These are phyloP conservation scores for Alcedo quadribrachys DNA, from an alignment of 2,797 vertebrate species.

Conservation along the genomic window DNA sequence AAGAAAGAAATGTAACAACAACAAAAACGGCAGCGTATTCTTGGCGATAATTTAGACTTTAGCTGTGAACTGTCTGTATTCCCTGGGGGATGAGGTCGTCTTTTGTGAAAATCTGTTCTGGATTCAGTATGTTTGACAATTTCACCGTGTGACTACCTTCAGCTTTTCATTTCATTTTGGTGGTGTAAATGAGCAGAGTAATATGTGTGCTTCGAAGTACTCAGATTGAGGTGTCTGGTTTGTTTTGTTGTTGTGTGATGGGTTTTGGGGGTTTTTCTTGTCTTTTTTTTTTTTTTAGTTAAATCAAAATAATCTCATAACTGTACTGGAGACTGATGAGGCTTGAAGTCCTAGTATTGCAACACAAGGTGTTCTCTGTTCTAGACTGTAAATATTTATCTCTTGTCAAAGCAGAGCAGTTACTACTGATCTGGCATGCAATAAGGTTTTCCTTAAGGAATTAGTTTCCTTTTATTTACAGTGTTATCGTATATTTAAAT, in stretches of 20 bases:
- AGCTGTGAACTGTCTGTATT: slow-evolving; percentile 40
- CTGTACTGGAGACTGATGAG: not conserved
- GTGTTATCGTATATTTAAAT: slow-evolving; percentile 1
- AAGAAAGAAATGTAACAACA: not conserved
- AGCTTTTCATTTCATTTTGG: not conserved
- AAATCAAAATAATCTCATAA: slow-evolving; percentile 7
- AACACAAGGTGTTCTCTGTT: slow-evolving; percentile 58
- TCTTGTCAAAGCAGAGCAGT: slow-evolving; percentile 17
- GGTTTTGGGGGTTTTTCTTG: not conserved
- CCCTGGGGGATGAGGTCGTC: slow-evolving; percentile 39
- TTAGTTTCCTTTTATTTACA: slow-evolving; percentile 30
- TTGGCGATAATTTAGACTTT: slow-evolving; percentile 46
- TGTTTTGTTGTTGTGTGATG: too few relatives aligned
- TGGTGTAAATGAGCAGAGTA: slow-evolving; percentile 1
- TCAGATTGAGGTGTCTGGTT: not conserved
- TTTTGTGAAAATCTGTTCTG: slow-evolving; percentile 52
- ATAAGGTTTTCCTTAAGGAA: slow-evolving; percentile 23
- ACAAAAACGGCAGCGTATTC: not conserved
- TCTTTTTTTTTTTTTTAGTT: not conserved
- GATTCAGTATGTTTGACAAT: slow-evolving; percentile 12
- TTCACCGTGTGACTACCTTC: slow-evolving; percentile 11
- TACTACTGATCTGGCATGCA: slow-evolving; percentile 22
- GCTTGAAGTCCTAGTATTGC: slow-evolving; percentile 16
- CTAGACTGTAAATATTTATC: slow-evolving; percentile 54
- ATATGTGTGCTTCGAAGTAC: not conserved